These are phyloP conservation scores for Suillia variegata DNA, from an alignment of 2,888 invertebrate species.

Conservation along the genomic window DNA sequence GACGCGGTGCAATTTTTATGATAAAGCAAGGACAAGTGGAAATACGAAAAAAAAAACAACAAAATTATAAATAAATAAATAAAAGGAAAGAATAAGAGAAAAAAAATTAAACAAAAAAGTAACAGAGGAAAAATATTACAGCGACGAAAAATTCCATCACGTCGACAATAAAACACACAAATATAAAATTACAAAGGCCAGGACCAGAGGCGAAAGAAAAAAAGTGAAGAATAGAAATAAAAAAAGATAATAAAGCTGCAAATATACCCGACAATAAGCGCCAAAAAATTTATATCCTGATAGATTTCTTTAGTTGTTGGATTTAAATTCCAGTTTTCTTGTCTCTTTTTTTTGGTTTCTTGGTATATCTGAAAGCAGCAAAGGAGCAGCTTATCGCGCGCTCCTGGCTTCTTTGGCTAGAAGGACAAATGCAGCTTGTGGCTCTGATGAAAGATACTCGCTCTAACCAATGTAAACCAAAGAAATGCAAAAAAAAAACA, in stretches of 20 bases:
- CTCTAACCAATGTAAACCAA: too few species aligned
- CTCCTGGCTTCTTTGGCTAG: too few species aligned
- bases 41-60: neutral
- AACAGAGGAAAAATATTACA: conserved; percentile 9
- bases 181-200: conserved; percentile 17
- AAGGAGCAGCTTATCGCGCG: too few species aligned
- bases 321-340: too few species aligned
- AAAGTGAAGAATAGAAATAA: neutral
- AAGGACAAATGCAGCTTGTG: too few species aligned
- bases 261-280: neutral
- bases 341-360: too few species aligned
- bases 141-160: conserved; percentile 38
- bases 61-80: neutral
- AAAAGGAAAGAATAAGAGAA: neutral
- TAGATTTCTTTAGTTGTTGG: neutral
- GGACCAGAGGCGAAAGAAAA: neutral
- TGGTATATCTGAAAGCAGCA: too few species aligned
- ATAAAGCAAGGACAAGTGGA: neutral
- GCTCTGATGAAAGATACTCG: too few species aligned
- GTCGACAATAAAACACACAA: conserved; percentile 36
- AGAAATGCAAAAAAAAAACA: too few species aligned
- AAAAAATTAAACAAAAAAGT: conserved; percentile 19
- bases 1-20: neutral
- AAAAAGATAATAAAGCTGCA: conserved; percentile 2
- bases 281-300: neutral